Percentiles rank a stretch among this genome's conserved stretches.
Conservation (phyloP, 35 echinoderm and acorn worm genomes). For the Stichopus chloronotus region DNA sequence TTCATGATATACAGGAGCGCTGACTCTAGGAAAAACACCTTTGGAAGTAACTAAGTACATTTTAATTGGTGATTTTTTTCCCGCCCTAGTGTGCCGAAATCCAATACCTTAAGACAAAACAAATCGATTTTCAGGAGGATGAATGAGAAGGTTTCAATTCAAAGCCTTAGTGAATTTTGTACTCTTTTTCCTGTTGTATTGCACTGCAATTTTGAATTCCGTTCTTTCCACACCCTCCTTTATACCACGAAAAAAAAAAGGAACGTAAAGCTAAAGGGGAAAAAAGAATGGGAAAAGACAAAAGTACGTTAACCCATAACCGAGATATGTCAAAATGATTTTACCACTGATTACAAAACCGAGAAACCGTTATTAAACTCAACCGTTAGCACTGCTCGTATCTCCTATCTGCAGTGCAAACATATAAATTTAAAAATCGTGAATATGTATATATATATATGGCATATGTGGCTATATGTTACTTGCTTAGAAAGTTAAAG, state of each 20-base stretch:
- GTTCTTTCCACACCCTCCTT: neutral
- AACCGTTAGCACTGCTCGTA: neutral
- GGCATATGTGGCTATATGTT: too few relatives aligned
- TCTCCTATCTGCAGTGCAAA: too few relatives aligned
- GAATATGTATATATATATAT: too few relatives aligned
- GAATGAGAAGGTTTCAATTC: neutral
- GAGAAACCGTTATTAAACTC: neutral
- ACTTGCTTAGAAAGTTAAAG: too few relatives aligned
- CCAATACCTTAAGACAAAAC: slow-evolving; percentile 40
- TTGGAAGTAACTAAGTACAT: slow-evolving; percentile 50
- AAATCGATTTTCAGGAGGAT: slow-evolving; percentile 29
- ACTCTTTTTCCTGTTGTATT: neutral
- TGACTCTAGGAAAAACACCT: slow-evolving; percentile 40
- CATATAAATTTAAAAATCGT: too few relatives aligned
- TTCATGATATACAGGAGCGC: neutral
- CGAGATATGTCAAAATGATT: neutral
- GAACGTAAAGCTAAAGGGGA: too few relatives aligned
- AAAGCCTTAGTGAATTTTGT: neutral
- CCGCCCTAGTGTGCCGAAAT: slow-evolving; percentile 24
- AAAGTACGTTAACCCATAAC: slow-evolving; percentile 4
- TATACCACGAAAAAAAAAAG: neutral
- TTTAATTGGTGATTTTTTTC: slow-evolving; percentile 52
- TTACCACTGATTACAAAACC: neutral
- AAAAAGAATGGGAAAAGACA: neutral
- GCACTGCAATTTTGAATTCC: too few relatives aligned